Evolutionary conservation across 1,140 invertebrate species (phyloP).

Genomic region (Brachionus rubens): DNA sequence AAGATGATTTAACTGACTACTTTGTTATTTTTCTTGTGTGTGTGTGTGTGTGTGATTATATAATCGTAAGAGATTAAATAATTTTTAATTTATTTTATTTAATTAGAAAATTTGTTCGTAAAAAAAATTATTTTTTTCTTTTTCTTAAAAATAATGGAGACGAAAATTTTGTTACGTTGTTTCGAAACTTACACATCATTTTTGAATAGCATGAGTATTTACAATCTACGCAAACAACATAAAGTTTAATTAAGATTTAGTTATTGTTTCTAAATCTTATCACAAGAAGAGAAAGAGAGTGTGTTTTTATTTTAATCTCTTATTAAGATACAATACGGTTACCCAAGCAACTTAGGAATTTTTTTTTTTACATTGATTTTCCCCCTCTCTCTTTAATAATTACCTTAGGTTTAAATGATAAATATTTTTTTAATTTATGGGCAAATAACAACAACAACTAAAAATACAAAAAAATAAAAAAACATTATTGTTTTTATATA

Average conservation of each 20-base stretch:
- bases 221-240: too few species aligned
- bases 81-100: slow-evolving; percentile 7
- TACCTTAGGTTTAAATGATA: slow-evolving; percentile 31
- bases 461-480: not conserved
- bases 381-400: not conserved
- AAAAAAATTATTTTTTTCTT: too few species aligned
- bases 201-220: too few species aligned
- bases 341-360: slow-evolving; percentile 13
- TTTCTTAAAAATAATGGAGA: too few species aligned
- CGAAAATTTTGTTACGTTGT: too few species aligned
- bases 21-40: too few species aligned
- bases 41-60: not conserved
- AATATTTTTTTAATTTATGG: not conserved
- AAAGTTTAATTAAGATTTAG: slow-evolving; percentile 30
- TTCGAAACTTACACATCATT: too few species aligned
- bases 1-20: too few species aligned
- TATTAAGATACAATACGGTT: not conserved
- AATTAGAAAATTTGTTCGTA: not conserved
- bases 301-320: not conserved
- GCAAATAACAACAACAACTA: not conserved
- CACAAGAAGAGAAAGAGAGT: not conserved
- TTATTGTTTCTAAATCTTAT: not conserved
- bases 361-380: slow-evolving; percentile 3
- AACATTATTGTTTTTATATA: slow-evolving; percentile 24
- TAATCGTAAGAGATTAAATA: slow-evolving; percentile 8